Conservation (phyloP, 1,140 invertebrate species). For the Latrodectus geometricus region DNA sequence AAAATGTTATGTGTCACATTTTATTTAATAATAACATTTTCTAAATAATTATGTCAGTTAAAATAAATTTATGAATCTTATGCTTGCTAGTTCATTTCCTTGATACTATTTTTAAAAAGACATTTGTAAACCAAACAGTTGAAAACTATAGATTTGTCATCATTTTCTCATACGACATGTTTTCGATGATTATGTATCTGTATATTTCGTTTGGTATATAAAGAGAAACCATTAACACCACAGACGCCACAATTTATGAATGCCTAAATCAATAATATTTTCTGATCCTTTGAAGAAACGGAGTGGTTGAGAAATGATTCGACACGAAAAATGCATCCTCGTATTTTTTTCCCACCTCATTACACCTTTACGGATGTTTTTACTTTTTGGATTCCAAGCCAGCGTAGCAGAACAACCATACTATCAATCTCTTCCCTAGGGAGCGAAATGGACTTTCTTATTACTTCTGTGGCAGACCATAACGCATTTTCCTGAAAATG, state of each 20-base stretch:
- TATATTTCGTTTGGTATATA: too few species aligned
- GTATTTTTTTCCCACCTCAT: constrained; percentile 6
- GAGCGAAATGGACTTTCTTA: background rate
- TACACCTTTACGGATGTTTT: background rate
- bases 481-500: constrained; percentile 13
- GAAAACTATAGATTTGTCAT: too few species aligned
- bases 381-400: background rate
- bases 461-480: background rate
- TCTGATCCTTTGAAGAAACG: constrained; percentile 9
- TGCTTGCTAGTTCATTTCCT: too few species aligned
- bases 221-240: constrained; percentile 25
- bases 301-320: constrained; percentile 23
- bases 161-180: too few species aligned
- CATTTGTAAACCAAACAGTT: too few species aligned
- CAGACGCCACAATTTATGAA: background rate
- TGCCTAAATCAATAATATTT: constrained; percentile 8
- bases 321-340: constrained; percentile 43
- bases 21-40: too few species aligned
- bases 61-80: too few species aligned
- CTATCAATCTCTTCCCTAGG: background rate
- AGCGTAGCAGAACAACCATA: background rate
- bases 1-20: too few species aligned
- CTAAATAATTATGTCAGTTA: too few species aligned
- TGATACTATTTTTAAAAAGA: too few species aligned
- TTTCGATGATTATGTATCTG: too few species aligned